Evolutionary conservation across 1,140 invertebrate genomes (phyloP).

Genomic region (Aphelinus atriplicis): DNA sequence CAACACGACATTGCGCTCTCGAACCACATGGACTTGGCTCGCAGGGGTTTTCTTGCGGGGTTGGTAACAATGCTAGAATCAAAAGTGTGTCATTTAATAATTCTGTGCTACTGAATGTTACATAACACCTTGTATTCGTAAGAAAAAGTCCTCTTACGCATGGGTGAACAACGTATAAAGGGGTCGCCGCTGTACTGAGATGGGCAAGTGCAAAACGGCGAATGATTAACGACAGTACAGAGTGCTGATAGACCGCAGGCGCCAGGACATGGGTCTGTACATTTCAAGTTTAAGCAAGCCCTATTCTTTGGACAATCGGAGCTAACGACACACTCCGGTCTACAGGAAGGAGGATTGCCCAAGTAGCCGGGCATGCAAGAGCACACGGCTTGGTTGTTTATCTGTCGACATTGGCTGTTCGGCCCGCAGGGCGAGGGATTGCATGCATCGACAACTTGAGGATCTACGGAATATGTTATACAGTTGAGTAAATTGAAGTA

Average conservation of each 20-base stretch:
- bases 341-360: conserved; percentile 64
- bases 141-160: conserved; percentile 64
- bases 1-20: conserved; percentile 72
- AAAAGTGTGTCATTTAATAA: conserved; percentile 10
- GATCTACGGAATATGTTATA: conserved; percentile 22
- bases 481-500: neutral
- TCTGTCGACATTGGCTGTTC: conserved; percentile 58
- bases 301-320: conserved; percentile 67
- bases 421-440: conserved; percentile 65
- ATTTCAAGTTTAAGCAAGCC: conserved; percentile 68
- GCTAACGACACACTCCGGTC: conserved; percentile 66
- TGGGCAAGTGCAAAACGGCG: conserved; percentile 53
- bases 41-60: conserved; percentile 67
- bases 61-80: conserved; percentile 55
- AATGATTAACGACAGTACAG: conserved; percentile 67
- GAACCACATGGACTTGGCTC: conserved; percentile 76
- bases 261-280: conserved; percentile 69
- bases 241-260: conserved; percentile 69
- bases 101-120: neutral
- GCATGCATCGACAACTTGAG: conserved; percentile 65
- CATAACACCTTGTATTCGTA: conserved; percentile 29
- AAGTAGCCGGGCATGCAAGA: conserved; percentile 66
- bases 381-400: conserved; percentile 56
- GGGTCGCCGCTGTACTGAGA: conserved; percentile 68
- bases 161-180: conserved; percentile 65